Evolutionary conservation across 2,888 invertebrate genomes (phyloP).

Genomic region (Yponomeuta sedellus): DNA sequence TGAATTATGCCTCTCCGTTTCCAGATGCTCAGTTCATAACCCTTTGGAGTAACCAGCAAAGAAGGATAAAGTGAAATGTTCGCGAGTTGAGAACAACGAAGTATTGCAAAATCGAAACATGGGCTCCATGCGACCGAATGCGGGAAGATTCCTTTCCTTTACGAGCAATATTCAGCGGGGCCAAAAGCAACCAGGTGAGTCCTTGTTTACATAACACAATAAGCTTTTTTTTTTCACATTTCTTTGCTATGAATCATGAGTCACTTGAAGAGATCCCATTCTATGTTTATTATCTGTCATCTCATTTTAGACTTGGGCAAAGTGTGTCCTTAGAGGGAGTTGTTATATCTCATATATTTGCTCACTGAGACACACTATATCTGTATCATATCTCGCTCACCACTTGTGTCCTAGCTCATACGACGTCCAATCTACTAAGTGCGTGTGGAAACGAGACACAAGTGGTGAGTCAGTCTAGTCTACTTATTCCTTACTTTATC

Average conservation of each 20-base stretch:
- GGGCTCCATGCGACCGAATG: constrained; percentile 78
- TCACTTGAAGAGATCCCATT: constrained; percentile 28
- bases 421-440: no score
- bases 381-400: no score
- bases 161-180: constrained; percentile 77
- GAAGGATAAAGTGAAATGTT: constrained; percentile 36
- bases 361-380: no score
- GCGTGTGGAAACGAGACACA: no score
- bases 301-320: no score
- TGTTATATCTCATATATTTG: no score
- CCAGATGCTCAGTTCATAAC: constrained; percentile 45
- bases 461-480: no score
- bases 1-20: constrained; percentile 31
- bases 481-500: no score
- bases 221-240: constrained; percentile 31
- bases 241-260: constrained; percentile 46
- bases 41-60: constrained; percentile 26
- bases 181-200: constrained; percentile 72
- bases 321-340: no score
- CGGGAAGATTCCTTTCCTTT: constrained; percentile 77
- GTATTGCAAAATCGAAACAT: constrained; percentile 44
- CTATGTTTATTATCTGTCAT: neutral
- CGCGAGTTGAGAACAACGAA: constrained; percentile 34
- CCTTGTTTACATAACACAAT: constrained; percentile 20
- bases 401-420: no score